Evolutionary conservation across 2,113 vertebrate species (phyloP).

Genomic region (Cephalophus harveyi): DNA sequence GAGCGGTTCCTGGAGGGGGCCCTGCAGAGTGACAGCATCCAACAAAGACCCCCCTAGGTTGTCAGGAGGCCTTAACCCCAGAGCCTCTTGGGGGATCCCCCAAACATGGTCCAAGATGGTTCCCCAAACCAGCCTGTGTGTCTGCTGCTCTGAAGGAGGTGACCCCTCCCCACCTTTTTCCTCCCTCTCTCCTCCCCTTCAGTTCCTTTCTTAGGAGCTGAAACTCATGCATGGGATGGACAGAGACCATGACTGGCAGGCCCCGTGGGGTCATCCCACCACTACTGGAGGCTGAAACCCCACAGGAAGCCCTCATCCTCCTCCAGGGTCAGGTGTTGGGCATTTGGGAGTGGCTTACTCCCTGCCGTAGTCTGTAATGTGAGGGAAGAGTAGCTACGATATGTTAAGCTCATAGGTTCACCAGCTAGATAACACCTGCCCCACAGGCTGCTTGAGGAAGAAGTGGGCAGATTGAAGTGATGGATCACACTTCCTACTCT

Average conservation of each 20-base stretch:
- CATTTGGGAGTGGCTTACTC: background rate
- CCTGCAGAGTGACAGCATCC: background rate
- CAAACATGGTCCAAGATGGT: too few relatives aligned
- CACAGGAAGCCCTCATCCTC: background rate
- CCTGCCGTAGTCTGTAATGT: background rate
- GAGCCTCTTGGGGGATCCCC: accelerated
- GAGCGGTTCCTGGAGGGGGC: background rate
- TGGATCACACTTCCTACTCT: accelerated
- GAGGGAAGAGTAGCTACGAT: too few relatives aligned
- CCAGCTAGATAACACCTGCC: background rate
- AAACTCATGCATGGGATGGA: background rate
- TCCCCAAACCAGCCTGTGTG: background rate
- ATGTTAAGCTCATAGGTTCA: background rate
- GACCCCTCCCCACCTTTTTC: too few relatives aligned
- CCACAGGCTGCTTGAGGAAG: accelerated
- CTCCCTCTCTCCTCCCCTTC: background rate
- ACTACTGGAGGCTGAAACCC: background rate
- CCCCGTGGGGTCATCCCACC: background rate
- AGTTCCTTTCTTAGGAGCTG: background rate
- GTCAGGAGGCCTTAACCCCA: background rate
- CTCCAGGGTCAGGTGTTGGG: background rate
- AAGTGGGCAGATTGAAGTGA: accelerated
- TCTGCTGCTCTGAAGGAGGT: background rate
- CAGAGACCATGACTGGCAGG: background rate
- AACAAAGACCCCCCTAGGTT: background rate